These are phyloP conservation scores for Paracanthobrama guichenoti DNA, from an alignment of 2,113 vertebrate genomes.

Conservation along the genomic window DNA sequence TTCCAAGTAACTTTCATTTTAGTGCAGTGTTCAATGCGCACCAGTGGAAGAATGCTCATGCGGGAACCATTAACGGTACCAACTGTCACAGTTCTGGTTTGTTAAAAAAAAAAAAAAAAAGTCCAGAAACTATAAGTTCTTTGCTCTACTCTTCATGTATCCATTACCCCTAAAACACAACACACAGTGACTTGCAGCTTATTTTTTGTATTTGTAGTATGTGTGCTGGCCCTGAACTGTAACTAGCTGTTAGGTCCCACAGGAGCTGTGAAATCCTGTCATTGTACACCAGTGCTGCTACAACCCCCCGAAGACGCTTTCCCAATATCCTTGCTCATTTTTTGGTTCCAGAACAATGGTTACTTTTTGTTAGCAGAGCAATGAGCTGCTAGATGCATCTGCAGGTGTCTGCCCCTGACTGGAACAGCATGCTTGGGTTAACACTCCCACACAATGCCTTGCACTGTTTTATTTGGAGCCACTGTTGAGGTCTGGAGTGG, in stretches of 20 bases:
- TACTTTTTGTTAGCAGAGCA: slow-evolving; percentile 35
- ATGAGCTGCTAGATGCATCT: slow-evolving; percentile 34
- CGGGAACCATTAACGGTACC: background rate
- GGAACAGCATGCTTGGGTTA: slow-evolving; percentile 54
- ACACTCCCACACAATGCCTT: slow-evolving; percentile 51
- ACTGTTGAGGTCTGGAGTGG: slow-evolving; percentile 24
- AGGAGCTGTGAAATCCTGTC: slow-evolving; percentile 15
- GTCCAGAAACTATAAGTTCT: background rate
- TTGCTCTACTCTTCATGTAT: background rate
- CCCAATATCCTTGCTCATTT: slow-evolving; percentile 19
- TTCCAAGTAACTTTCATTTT: background rate
- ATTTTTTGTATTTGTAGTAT: slow-evolving; percentile 32
- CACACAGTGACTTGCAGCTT: background rate
- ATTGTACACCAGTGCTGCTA: slow-evolving; percentile 18
- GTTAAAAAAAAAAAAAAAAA: background rate
- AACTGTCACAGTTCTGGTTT: background rate
- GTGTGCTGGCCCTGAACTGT: slow-evolving; percentile 42
- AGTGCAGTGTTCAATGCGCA: too few relatives aligned
- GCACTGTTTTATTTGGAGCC: slow-evolving; percentile 31
- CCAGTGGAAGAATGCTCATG: background rate
- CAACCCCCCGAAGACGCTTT: slow-evolving; percentile 25
- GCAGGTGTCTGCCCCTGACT: slow-evolving; percentile 40
- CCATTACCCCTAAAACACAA: background rate
- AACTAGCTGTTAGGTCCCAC: slow-evolving; percentile 32
- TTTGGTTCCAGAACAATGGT: slow-evolving; percentile 28